Conservation (phyloP, 2,797 vertebrate genomes). For the Nothura maculosa region DNA sequence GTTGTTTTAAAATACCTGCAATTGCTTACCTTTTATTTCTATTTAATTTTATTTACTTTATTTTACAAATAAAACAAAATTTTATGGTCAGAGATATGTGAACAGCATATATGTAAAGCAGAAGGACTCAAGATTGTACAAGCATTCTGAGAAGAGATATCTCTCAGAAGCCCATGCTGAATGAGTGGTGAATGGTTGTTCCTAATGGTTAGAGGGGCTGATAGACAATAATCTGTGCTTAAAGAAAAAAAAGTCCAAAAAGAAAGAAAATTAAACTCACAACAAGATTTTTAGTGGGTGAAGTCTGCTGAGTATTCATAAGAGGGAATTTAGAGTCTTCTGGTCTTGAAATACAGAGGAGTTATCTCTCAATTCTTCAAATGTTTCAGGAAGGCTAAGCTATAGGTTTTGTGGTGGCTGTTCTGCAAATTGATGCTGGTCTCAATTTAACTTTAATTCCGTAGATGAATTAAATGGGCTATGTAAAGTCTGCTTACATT, state of each 20-base stretch:
- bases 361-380: neutral
- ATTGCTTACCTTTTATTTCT: neutral
- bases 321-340: neutral
- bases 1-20: neutral
- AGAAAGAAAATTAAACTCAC: neutral
- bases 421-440: neutral
- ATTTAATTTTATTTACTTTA: no score
- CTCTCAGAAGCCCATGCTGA: neutral
- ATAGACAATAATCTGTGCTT: accelerated
- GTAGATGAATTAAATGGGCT: neutral
- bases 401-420: neutral
- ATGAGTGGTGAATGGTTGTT: neutral
- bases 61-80: neutral
- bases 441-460: neutral
- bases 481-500: neutral
- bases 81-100: neutral
- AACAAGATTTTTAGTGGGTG: neutral
- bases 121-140: neutral
- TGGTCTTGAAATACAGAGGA: neutral
- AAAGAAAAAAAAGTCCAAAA: neutral
- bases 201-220: neutral
- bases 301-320: neutral
- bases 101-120: neutral
- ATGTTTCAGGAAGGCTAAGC: neutral
- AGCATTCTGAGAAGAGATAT: neutral